Percentiles rank a stretch among this genome's conserved stretches.
Conservation (phyloP, 2,113 vertebrate species). For the Stictonetta naevosa region DNA sequence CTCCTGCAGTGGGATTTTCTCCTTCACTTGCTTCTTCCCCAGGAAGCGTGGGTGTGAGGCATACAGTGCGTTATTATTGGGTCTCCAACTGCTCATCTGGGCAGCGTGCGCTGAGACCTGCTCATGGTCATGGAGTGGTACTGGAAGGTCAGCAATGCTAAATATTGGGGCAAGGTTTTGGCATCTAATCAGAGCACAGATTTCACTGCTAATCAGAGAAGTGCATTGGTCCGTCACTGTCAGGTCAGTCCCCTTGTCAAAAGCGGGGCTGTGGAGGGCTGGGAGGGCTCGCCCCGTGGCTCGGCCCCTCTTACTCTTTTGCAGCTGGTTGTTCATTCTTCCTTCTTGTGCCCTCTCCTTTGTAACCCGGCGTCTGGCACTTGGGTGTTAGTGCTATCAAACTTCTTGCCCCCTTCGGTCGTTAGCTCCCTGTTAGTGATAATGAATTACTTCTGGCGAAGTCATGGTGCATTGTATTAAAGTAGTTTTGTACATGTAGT, state of each 20-base stretch:
- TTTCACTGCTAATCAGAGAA: background rate
- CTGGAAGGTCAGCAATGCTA: background rate
- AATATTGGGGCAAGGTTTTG: background rate
- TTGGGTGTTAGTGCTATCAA: background rate
- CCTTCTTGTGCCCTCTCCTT: background rate
- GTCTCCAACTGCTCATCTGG: background rate
- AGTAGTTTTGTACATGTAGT: background rate
- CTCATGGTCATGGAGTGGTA: fast-evolving
- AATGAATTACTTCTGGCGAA: background rate
- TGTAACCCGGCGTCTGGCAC: background rate
- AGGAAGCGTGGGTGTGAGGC: fast-evolving
- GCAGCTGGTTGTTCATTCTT: background rate
- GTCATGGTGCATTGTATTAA: background rate
- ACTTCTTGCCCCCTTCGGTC: background rate
- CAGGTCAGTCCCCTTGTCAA: background rate
- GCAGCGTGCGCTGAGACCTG: background rate
- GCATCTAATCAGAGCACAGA: background rate
- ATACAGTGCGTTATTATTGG: fast-evolving
- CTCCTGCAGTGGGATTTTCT: background rate
- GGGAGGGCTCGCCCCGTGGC: background rate
- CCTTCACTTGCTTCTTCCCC: background rate
- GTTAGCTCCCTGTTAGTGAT: background rate
- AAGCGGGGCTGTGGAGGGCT: background rate
- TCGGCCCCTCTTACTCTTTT: background rate
- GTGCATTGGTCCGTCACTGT: fast-evolving